These are phyloP conservation scores for Bubalus kerabau DNA, from an alignment of 2,113 vertebrate species.

Conservation along the genomic window DNA sequence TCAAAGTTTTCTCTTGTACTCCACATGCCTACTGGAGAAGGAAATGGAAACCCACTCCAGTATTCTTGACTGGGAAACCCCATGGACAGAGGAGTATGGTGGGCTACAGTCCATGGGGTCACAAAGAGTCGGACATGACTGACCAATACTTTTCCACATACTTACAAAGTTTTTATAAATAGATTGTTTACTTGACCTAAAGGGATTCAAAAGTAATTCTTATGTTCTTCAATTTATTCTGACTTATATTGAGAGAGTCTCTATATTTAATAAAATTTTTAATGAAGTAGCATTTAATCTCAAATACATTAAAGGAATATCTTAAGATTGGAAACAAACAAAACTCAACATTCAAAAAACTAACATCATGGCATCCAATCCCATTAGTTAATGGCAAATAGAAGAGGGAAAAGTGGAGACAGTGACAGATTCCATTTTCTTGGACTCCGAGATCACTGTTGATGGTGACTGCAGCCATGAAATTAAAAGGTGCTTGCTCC, in stretches of 20 bases:
- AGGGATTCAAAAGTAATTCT: not conserved
- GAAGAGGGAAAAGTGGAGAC: too few species aligned
- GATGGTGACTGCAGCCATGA: too few species aligned
- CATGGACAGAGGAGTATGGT: not conserved
- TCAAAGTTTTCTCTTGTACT: not conserved
- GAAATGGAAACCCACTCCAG: not conserved
- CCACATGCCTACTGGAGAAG: not conserved
- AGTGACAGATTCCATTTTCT: too few species aligned
- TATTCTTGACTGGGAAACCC: not conserved
- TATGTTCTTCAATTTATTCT: not conserved
- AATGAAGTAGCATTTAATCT: not conserved
- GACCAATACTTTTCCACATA: not conserved
- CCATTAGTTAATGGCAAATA: not conserved
- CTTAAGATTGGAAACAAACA: not conserved
- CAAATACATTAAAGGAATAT: not conserved
- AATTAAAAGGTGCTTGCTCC: too few species aligned
- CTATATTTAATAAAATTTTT: not conserved
- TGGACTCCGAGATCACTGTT: too few species aligned
- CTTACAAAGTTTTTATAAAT: not conserved
- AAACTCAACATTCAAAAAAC: not conserved
- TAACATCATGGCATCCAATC: not conserved
- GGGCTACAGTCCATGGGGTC: not conserved
- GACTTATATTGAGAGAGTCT: not conserved
- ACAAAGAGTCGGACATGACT: not conserved
- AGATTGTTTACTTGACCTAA: not conserved